Base-by-base conservation (phyloP, 2,113 vertebrate species). In the Rhynchopsitta pachyrhyncha region DNA sequence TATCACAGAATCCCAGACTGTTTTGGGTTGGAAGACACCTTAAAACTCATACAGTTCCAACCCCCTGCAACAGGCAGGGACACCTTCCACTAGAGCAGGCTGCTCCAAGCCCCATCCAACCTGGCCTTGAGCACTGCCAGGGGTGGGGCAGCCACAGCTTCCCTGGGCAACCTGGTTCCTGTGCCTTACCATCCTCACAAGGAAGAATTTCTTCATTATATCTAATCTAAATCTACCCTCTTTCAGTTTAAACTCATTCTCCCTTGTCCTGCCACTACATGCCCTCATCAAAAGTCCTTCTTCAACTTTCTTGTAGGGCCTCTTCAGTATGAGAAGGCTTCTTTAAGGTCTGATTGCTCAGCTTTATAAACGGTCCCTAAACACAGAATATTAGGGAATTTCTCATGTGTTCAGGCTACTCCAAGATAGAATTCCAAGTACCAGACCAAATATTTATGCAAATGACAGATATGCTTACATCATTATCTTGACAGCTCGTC, bases 401-500 rank as follows among this genome's bases (percentile, higher is more conserved):
- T 60, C 73, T 84, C 16, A 39, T 6, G 23, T 71, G 49, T 74
- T 81, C 60, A 60, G 76, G 46, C 35, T 55, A 67, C 29, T 64
- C 62, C 39, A 35, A 35, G 20, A 67, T 55, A 20, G 4, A 78
- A 55, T 35, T 79, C 31, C 49, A 92, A 88, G 17, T 55, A 81
- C 63, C 2, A 3, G 59, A 66, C 27, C 8, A 77, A 71, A 11
- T n/a, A 89, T 17, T 78, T 55, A 62, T 29, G 35, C 28, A 86
- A 74, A 42, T 39, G 12, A 70, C 29, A 82, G 46, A n/a, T 64
- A 71, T 44, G 77, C 97, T 97, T 82, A 97, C 98, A n/a, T 92
- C 91, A 53, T 95, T 96, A 22, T 97, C 97, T 67, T 97, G 98
- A 59, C 95, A 97, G 82, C 96, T 97, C 0, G 73, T 86, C 53